phyloP scores from a whole-genome alignment of 2,797 vertebrate genomes.

The Danio tinwini region DNA sequence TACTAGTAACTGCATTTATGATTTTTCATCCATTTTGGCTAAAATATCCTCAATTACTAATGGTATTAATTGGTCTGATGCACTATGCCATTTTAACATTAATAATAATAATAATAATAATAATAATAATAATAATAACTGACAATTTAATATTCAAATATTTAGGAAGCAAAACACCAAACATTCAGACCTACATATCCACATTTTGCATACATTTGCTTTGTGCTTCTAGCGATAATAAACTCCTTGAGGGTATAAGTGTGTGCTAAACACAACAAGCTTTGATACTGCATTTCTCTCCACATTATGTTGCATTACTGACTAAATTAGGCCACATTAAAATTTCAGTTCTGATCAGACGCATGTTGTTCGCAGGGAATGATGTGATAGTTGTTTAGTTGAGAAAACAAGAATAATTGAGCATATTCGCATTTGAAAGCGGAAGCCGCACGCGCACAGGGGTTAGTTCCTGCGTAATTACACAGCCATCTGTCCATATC shows the following conservation, averaged over 20 bases:
- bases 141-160: too few species aligned
- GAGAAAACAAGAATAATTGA: constrained; percentile 20
- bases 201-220: neutral
- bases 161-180: too few species aligned
- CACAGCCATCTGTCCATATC: constrained; percentile 59
- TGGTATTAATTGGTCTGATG: too few species aligned
- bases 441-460: constrained; percentile 36
- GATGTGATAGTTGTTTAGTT: neutral
- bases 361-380: neutral
- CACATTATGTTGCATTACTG: neutral
- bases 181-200: neutral
- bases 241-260: constrained; percentile 4
- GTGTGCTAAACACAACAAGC: neutral
- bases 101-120: too few species aligned
- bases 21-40: too few species aligned
- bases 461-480: constrained; percentile 63
- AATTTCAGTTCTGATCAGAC: neutral
- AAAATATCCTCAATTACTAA: too few species aligned
- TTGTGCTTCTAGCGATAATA: neutral
- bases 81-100: too few species aligned
- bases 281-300: neutral
- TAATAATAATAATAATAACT: too few species aligned
- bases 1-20: too few species aligned
- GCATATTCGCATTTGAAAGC: neutral
- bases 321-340: neutral